phyloP scores from a whole-genome alignment of 2,888 invertebrate species.

The Leptinotarsa haldemani region DNA sequence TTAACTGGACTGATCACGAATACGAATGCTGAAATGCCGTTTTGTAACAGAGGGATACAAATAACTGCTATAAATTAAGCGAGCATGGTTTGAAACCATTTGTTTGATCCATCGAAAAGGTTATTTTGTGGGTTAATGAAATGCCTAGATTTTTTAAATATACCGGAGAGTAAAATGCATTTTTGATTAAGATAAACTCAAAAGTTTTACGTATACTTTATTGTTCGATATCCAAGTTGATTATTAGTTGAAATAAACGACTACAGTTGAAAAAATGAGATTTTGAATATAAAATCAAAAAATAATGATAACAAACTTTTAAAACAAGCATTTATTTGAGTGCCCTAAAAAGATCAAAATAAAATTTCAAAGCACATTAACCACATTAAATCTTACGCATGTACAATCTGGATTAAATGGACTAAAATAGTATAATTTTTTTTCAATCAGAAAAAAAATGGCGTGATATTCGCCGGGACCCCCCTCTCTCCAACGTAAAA shows the following conservation, averaged over 20 bases:
- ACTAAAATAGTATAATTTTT: no score
- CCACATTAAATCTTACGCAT: no score
- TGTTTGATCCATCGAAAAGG: not conserved
- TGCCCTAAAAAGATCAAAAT: no score
- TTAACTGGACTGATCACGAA: constrained; percentile 13
- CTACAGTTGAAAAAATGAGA: no score
- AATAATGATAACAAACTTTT: no score
- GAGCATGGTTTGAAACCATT: constrained; percentile 1
- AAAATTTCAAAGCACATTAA: no score
- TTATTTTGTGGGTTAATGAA: constrained; percentile 9
- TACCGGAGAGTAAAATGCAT: not conserved
- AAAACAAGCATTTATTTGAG: no score
- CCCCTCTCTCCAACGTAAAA: no score
- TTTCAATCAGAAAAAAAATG: no score
- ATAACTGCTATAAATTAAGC: constrained; percentile 5
- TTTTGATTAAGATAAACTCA: not conserved
- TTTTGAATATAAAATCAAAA: not conserved
- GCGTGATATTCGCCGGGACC: no score
- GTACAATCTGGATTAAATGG: no score
- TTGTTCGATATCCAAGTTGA: not conserved
- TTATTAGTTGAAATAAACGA: not conserved
- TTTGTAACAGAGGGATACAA: not conserved
- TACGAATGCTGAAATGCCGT: constrained; percentile 1
- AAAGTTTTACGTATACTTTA: no score
- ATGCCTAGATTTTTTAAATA: not conserved